Evolutionary conservation across 2,888 invertebrate species (phyloP).

Genomic region (Coleophora deauratella): DNA sequence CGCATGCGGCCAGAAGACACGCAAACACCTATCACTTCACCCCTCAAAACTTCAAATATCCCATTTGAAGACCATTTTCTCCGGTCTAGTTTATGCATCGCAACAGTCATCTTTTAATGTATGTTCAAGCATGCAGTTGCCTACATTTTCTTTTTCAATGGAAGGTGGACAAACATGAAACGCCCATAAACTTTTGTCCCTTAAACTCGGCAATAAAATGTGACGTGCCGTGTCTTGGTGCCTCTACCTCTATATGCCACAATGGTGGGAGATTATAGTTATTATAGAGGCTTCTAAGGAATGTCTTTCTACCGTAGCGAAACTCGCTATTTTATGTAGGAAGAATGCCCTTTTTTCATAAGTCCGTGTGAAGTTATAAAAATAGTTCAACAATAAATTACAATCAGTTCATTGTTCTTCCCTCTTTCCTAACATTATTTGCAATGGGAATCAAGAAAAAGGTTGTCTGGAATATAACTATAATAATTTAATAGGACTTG

Average conservation of each 20-base stretch:
- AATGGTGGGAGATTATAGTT: slow-evolving; percentile 17
- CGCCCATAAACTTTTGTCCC: slow-evolving; percentile 20
- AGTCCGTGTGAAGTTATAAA: too few species aligned
- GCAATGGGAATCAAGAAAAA: neutral
- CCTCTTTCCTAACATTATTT: too few species aligned
- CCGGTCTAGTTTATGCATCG: slow-evolving; percentile 22
- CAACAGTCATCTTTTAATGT: slow-evolving; percentile 20
- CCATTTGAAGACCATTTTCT: slow-evolving; percentile 27
- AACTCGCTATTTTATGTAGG: too few species aligned
- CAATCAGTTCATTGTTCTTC: too few species aligned
- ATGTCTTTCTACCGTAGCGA: neutral
- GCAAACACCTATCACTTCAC: slow-evolving; percentile 40
- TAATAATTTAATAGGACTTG: too few species aligned
- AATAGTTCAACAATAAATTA: too few species aligned
- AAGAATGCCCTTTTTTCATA: too few species aligned
- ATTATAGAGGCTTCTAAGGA: neutral
- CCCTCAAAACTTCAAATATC: slow-evolving; percentile 35
- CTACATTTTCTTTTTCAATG: slow-evolving; percentile 20
- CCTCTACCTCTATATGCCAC: slow-evolving; percentile 17
- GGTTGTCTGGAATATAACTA: slow-evolving; percentile 4
- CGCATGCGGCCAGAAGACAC: slow-evolving; percentile 35
- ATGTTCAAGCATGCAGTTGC: slow-evolving; percentile 9
- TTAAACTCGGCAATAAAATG: slow-evolving; percentile 19
- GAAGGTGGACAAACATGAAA: slow-evolving; percentile 13
- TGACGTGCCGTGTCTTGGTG: slow-evolving; percentile 19